Evolutionary conservation across 1,140 invertebrate species (phyloP), one percentile per base, ranked within the genome.

Genomic region (Campoletis sonorensis): DNA sequence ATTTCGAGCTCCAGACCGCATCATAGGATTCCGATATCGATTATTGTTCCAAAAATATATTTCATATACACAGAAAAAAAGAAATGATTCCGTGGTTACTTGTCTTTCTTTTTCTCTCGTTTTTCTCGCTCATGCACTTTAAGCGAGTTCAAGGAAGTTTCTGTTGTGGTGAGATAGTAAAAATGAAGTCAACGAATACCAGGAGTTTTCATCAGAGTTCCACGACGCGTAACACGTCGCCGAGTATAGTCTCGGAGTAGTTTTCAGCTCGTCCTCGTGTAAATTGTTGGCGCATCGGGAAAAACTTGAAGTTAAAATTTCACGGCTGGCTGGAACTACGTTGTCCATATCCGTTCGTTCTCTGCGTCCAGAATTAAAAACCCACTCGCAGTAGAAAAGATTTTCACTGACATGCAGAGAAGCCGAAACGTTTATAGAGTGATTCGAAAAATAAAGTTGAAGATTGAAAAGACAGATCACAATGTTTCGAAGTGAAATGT

Each of bases 41-140:
- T 45, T 45, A 45, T 45, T 45, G 13, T 10, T 45, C 40, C 40
- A 45, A 4, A 37, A 10, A 45, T 8, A 45, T 11, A 45, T n/a
- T n/a, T n/a, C n/a, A n/a, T n/a, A n/a, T n/a, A 45, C 8, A 13
- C 1, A 45, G 8, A 45, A 45, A 11, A 3, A 45, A 13, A 8
- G 8, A 11, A 45, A 45, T 10, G 40, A 10, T 10, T 45, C 40
- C 37, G 37, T 37, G 4, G 37, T 86, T 81, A 85, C 82, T 78
- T 70, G 49, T 40, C 45, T 4, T 73, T 16, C 49, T 51, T 54
- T 33, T 45, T 72, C 26, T 8, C 16, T 0, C 26, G 33, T 15
- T 58, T 45, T 18, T 0, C 18, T 7, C 54, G 5, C 18, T 58
- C n/a, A 0, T 21, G 18, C 16, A 58, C 21, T 23, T 18, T 58